phyloP scores from a whole-genome alignment of 2,797 vertebrate genomes.

The Protosalanx chinensis region DNA sequence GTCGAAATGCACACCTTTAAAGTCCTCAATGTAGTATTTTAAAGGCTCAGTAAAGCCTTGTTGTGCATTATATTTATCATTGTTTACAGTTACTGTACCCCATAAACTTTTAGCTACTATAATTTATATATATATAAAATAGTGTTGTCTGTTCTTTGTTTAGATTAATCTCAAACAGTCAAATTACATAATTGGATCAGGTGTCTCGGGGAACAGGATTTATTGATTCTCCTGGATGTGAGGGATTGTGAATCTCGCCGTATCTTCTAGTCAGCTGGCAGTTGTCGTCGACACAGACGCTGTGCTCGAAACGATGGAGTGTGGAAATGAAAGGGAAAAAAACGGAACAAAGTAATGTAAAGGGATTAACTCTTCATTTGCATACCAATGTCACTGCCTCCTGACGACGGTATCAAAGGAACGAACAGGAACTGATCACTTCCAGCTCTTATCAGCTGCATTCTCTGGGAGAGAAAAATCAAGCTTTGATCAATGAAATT shows the following conservation, averaged over 20 bases:
- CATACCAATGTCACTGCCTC: constrained; percentile 75
- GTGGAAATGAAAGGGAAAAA: constrained; percentile 71
- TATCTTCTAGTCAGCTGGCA: constrained; percentile 62
- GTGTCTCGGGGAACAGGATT: constrained; percentile 35
- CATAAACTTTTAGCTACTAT: no score
- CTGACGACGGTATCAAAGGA: constrained; percentile 72
- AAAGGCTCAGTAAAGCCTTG: background rate
- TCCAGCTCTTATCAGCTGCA: constrained; percentile 57
- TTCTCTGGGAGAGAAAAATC: constrained; percentile 51
- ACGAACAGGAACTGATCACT: constrained; percentile 59
- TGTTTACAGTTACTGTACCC: background rate
- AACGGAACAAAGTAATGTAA: constrained; percentile 77
- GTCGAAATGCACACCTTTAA: background rate
- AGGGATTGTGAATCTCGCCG: constrained; percentile 61
- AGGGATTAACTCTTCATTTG: constrained; percentile 79
- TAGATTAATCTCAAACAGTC: constrained; percentile 26
- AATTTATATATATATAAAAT: constrained; percentile 11
- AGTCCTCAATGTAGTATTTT: constrained; percentile 2
- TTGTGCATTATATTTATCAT: background rate
- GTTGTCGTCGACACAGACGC: constrained; percentile 36
- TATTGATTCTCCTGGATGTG: constrained; percentile 40
- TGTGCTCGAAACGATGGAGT: constrained; percentile 62
- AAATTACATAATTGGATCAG: constrained; percentile 49
- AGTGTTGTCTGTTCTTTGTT: constrained; percentile 34
- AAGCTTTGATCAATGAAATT: constrained; percentile 58